A percentile compares a stretch with the other conserved stretches of the same genome.
These are phyloP conservation scores for Abrostola triplasia DNA, from an alignment of 2,888 invertebrate genomes.

Conservation along the genomic window DNA sequence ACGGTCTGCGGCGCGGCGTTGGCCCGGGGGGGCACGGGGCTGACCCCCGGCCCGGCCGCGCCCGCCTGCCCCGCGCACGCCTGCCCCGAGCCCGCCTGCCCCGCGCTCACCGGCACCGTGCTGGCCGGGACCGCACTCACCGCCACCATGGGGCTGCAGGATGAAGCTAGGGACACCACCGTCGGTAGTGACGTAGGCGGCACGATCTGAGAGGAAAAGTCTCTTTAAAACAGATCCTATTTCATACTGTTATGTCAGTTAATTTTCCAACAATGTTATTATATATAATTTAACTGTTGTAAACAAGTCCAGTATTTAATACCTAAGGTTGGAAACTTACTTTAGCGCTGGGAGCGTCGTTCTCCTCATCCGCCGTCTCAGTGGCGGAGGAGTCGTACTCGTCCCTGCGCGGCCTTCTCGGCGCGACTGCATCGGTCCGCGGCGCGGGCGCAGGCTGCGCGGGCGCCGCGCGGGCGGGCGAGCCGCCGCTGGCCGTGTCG, in stretches of 20 bases:
- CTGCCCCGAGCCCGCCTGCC: constrained; percentile 12
- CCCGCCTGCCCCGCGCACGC: constrained; percentile 62
- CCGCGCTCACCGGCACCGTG: background rate
- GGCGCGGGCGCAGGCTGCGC: constrained; percentile 71
- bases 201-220: constrained; percentile 45
- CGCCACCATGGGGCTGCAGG: constrained; percentile 60
- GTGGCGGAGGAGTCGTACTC: constrained; percentile 93
- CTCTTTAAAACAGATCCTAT: background rate
- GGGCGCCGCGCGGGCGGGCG: constrained; percentile 72
- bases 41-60: constrained; percentile 53
- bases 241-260: too few species aligned
- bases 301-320: too few species aligned
- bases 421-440: constrained; percentile 74
- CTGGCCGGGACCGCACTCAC: constrained; percentile 20
- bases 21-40: constrained; percentile 59
- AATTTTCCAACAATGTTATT: too few species aligned
- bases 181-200: constrained; percentile 71
- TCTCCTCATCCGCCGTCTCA: constrained; percentile 96
- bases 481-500: constrained; percentile 83
- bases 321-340: constrained; percentile 49
- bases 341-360: constrained; percentile 89
- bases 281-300: background rate
- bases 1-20: constrained; percentile 90
- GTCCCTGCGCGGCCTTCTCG: constrained; percentile 79
- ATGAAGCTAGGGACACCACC: constrained; percentile 73